phyloP scores from a whole-genome alignment of 2,113 vertebrate genomes.

The Dromas ardeola region DNA sequence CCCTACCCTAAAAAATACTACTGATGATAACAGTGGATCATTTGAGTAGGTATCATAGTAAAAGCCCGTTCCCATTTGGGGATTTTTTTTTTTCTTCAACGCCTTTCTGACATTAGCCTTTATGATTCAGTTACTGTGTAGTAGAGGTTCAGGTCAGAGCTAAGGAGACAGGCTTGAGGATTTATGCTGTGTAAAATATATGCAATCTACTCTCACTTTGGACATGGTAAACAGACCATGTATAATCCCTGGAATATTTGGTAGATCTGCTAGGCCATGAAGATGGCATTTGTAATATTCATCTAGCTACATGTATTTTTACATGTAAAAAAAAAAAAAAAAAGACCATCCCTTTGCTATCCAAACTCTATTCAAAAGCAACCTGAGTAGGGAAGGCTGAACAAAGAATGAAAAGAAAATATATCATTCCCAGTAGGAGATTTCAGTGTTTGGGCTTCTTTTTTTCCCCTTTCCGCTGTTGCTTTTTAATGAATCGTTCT shows the following conservation, averaged over 20 bases:
- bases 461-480: background rate
- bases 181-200: slow-evolving; percentile 11
- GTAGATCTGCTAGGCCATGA: background rate
- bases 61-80: slow-evolving; percentile 7
- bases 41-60: background rate
- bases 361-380: background rate
- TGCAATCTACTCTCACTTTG: slow-evolving; percentile 2
- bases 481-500: slow-evolving; percentile 37
- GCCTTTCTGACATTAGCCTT: background rate
- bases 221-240: slow-evolving; percentile 29
- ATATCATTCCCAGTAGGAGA: background rate
- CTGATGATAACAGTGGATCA: background rate
- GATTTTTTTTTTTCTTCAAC: background rate
- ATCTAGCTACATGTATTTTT: background rate
- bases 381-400: background rate
- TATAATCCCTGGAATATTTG: slow-evolving; percentile 44
- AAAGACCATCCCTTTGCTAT: background rate
- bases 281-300: background rate
- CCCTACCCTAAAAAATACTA: background rate
- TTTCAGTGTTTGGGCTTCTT: background rate
- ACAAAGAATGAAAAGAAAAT: background rate
- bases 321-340: too few relatives aligned
- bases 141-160: slow-evolving; percentile 6
- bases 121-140: background rate
- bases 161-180: background rate